phyloP scores from a whole-genome alignment of 92 coral and sea anemone species.

The Muricea muricata region DNA sequence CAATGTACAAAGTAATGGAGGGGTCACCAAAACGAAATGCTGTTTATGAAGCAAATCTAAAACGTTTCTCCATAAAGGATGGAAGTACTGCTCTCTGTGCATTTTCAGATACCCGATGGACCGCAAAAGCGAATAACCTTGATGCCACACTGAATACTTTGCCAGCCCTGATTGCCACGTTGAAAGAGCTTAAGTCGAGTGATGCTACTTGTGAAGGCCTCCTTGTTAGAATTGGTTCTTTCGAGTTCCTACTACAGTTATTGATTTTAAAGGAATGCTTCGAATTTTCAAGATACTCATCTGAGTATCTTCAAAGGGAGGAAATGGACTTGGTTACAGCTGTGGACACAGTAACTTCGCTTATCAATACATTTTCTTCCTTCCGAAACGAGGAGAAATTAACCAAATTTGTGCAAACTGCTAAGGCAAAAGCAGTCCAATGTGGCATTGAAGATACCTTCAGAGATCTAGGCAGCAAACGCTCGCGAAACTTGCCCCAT shows the following conservation, averaged over 20 bases:
- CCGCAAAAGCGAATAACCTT: slow-evolving; percentile 17
- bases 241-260: slow-evolving; percentile 17
- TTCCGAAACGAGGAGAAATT: slow-evolving; percentile 4
- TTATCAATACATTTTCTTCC: background rate
- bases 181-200: slow-evolving; percentile 11
- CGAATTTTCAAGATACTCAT: slow-evolving; percentile 6
- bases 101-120: slow-evolving; percentile 28
- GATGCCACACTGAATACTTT: slow-evolving; percentile 5
- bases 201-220: slow-evolving; percentile 18
- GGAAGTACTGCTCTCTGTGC: slow-evolving; percentile 25
- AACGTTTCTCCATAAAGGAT: slow-evolving; percentile 4
- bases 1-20: slow-evolving; percentile 23
- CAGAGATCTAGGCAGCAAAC: slow-evolving; percentile 20
- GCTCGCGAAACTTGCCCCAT: slow-evolving; percentile 1
- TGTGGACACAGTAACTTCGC: slow-evolving; percentile 8
- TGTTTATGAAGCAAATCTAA: slow-evolving; percentile 14
- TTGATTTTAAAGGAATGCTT: slow-evolving; percentile 5
- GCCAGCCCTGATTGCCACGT: slow-evolving; percentile 12
- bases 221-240: background rate
- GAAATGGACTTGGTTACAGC: slow-evolving; percentile 14
- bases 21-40: slow-evolving; percentile 34
- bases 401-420: slow-evolving; percentile 7
- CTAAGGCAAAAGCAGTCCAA: slow-evolving; percentile 4
- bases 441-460: slow-evolving; percentile 1
- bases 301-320: slow-evolving; percentile 13